Evolutionary conservation across 2,797 vertebrate species (phyloP).

Genomic region (Gymnodraco acuticeps): DNA sequence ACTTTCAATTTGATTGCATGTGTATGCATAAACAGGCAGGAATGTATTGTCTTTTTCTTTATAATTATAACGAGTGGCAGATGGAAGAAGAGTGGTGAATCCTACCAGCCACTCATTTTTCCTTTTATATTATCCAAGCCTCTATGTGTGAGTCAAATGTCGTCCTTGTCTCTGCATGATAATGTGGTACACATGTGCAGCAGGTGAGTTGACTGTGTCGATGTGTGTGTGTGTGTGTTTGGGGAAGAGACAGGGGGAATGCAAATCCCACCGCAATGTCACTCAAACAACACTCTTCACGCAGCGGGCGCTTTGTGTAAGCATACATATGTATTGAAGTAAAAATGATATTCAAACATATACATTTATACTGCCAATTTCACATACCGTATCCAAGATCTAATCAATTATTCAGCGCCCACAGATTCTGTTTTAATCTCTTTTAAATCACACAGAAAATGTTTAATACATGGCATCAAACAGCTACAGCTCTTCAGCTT

Average conservation of each 20-base stretch:
- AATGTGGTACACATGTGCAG: slow-evolving; percentile 5
- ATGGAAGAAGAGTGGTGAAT: too few species aligned
- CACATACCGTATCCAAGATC: slow-evolving; percentile 7
- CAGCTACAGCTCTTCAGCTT: slow-evolving; percentile 4
- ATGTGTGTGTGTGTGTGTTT: neutral
- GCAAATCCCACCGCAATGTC: slow-evolving; percentile 22
- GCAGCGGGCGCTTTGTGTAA: slow-evolving; percentile 1
- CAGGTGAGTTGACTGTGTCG: neutral
- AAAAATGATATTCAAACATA: slow-evolving; percentile 8
- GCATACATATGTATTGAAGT: slow-evolving; percentile 26
- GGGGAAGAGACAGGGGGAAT: neutral
- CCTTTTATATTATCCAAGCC: too few species aligned
- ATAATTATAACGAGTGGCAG: neutral
- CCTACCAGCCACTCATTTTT: too few species aligned
- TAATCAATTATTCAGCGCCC: slow-evolving; percentile 7
- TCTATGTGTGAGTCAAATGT: slow-evolving; percentile 1
- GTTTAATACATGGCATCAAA: slow-evolving; percentile 9
- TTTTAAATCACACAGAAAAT: slow-evolving; percentile 15
- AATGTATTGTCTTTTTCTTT: neutral
- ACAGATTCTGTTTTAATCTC: slow-evolving; percentile 20
- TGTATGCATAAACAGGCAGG: neutral
- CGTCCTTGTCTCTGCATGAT: slow-evolving; percentile 1
- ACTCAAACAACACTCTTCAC: slow-evolving; percentile 23
- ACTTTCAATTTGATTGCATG: slow-evolving; percentile 22
- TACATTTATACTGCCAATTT: slow-evolving; percentile 22